Conservation (phyloP, 2,113 vertebrate genomes). For the Ardeotis arabs region DNA sequence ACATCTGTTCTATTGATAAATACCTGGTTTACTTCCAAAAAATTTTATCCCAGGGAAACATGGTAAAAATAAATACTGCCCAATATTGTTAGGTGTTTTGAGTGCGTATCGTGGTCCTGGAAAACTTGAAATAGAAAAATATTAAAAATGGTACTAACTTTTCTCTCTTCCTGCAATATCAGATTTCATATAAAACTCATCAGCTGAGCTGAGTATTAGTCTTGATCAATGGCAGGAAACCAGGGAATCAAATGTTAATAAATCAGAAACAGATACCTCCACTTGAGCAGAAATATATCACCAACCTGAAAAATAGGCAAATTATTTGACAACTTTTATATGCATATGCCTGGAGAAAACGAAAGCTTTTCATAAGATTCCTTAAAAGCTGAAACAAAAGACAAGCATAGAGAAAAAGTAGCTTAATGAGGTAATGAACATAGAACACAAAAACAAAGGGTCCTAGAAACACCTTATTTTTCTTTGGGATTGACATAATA, state of each 20-base stretch:
- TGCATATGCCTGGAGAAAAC: conserved; percentile 37
- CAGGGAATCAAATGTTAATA: conserved; percentile 92
- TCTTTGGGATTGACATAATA: neutral
- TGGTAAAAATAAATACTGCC: conserved; percentile 35
- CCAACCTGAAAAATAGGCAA: conserved; percentile 77
- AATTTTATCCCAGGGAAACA: conserved; percentile 50
- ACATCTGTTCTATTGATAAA: conserved; percentile 86
- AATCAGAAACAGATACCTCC: conserved; percentile 91
- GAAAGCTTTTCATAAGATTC: neutral
- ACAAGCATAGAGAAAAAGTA: neutral
- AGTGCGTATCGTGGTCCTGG: neutral
- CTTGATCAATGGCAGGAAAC: conserved; percentile 99
- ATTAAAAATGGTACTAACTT: conserved; percentile 75
- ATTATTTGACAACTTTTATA: conserved; percentile 77
- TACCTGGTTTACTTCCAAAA: conserved; percentile 64
- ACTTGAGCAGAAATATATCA: conserved; percentile 76
- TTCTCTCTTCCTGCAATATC: conserved; percentile 83
- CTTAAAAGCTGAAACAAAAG: conserved; percentile 40
- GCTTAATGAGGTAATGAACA: neutral
- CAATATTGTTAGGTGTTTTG: conserved; percentile 7
- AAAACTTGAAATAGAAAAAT: conserved; percentile 62
- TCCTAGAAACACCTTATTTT: neutral
- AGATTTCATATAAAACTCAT: conserved; percentile 92
- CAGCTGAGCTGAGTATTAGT: conserved; percentile 86
- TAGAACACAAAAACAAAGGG: neutral